Base-by-base conservation (phyloP, 2,113 vertebrate species). In the Bothrops jararaca region DNA sequence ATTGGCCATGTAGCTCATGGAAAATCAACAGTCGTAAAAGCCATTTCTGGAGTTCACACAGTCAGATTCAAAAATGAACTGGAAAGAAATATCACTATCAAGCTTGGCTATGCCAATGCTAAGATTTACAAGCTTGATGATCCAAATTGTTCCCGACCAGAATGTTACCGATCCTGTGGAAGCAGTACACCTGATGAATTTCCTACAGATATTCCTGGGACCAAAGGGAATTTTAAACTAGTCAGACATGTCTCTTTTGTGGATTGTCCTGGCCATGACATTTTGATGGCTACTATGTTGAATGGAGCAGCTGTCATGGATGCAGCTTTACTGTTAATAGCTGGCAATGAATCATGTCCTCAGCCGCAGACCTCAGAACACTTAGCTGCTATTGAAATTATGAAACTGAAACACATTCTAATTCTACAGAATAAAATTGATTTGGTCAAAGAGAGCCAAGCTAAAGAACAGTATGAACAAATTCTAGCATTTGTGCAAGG, bases 391-490 rank as follows among this genome's bases (percentile, higher is more conserved):
- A 99, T 99, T 95, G 99, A 99, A 98, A 99, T 99, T 97, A 99
- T 99, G 99, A 99, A 99, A 97, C 97, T 99, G 97, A 99, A 99
- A 96, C 99, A 99, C 98, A 99, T 99, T 98, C 98, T 99, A 95
- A 99, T 99, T 98, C 98, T 99, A 93, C 99, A 99, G 97, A 99
- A 99, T 97, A 99, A 99, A 97, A 99, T 99, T 91, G 99, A 99
- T 97, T 98, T 99, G 98, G 99, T 99, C 95, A 99, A 99, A 97
- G 99, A 99, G 97, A 99, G 99, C 93, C 99, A 99, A 96, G 99
- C 99, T 95, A 99, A 99, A 95, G 99, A 99, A 95, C 99, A 99
- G 94, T 99, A 99, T 88, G 99, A 99, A 95, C 99, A 99, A 97
- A 99, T 99, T 95, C 98, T 99, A 92, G 98, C 99, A 93, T 99